Evolutionary conservation across 2,797 vertebrate genomes (phyloP).

Genomic region (Tenualosa thibaudeaui): DNA sequence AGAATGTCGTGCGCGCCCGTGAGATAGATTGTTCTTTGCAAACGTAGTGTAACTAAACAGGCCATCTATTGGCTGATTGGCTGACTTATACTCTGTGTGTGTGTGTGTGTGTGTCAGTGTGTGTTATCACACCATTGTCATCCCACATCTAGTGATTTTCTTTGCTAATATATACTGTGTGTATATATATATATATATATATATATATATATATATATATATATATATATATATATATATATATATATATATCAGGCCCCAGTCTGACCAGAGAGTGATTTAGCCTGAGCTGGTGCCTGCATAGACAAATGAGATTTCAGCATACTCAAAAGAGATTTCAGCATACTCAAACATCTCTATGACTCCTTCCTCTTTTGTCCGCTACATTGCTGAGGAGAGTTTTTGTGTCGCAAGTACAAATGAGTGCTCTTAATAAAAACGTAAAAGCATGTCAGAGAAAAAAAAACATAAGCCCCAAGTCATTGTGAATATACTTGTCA

Average conservation of each 20-base stretch:
- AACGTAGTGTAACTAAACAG: constrained; percentile 75
- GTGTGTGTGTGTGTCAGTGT: neutral
- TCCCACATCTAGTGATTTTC: neutral
- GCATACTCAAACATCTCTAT: neutral
- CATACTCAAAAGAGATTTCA: neutral
- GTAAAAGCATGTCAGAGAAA: neutral
- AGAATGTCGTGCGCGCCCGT: constrained; percentile 80
- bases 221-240: no score
- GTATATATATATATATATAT: no score
- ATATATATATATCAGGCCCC: neutral
- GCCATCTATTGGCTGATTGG: constrained; percentile 48
- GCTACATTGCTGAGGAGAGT: neutral
- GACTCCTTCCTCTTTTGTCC: constrained; percentile 29
- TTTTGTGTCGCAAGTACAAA: constrained; percentile 11
- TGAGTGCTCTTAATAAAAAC: constrained; percentile 1
- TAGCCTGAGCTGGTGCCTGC: neutral
- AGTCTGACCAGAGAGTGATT: neutral
- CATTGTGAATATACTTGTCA: constrained; percentile 27
- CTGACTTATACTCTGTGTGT: constrained; percentile 27
- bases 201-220: no score
- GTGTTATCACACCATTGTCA: neutral
- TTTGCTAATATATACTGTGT: neutral
- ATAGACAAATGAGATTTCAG: neutral
- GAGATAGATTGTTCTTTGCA: constrained; percentile 79
- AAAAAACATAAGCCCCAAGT: neutral